phyloP scores from a whole-genome alignment of 2,888 invertebrate genomes.

The Lasioglossum marginatum region DNA sequence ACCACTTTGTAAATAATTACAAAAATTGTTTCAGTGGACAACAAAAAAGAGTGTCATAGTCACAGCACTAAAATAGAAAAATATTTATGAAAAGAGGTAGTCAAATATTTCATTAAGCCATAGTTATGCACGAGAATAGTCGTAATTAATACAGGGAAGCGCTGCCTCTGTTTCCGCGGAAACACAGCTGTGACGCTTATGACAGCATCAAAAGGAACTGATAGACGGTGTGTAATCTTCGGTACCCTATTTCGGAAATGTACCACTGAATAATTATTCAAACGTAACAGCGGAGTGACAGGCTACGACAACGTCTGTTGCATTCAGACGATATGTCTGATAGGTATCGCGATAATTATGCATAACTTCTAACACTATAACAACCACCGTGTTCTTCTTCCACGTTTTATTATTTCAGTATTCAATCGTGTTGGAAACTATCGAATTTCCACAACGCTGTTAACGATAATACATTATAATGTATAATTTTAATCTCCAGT shows the following conservation, averaged over 20 bases:
- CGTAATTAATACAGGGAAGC: slow-evolving; percentile 53
- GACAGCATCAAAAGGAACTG: slow-evolving; percentile 61
- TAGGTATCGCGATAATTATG: slow-evolving; percentile 46
- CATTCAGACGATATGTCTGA: slow-evolving; percentile 48
- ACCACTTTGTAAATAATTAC: too few species aligned
- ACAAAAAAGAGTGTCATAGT: not conserved
- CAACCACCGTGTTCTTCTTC: not conserved
- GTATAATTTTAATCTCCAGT: not conserved
- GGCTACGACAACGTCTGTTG: slow-evolving; percentile 46
- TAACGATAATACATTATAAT: not conserved
- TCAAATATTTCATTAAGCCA: slow-evolving; percentile 14
- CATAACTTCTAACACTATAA: slow-evolving; percentile 38
- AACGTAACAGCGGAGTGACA: slow-evolving; percentile 55
- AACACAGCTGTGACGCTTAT: slow-evolving; percentile 25
- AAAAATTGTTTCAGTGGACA: too few species aligned
- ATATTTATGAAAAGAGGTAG: not conserved
- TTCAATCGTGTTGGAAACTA: not conserved
- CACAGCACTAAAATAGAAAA: not conserved
- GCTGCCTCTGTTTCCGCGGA: slow-evolving; percentile 20
- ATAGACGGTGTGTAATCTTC: slow-evolving; percentile 67
- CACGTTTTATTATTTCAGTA: not conserved
- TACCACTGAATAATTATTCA: slow-evolving; percentile 67
- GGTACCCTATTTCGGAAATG: slow-evolving; percentile 57
- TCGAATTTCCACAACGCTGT: not conserved
- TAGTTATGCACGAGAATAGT: slow-evolving; percentile 10